phyloP scores from a whole-genome alignment of 2,113 vertebrate species.

The Campylomormyrus tamandua region DNA sequence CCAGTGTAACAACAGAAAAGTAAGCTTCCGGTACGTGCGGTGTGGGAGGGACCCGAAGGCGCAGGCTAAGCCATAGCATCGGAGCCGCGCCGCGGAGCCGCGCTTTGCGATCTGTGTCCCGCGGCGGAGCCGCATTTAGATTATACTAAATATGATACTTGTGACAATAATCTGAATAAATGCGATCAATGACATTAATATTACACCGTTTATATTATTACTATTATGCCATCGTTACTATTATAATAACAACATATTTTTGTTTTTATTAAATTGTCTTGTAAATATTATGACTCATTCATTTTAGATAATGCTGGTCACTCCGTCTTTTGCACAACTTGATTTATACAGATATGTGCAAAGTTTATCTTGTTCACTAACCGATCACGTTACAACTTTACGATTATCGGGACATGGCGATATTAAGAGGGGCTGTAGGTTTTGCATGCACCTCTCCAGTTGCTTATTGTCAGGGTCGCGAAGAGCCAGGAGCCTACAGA shows the following conservation, averaged over 20 bases:
- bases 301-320: background rate
- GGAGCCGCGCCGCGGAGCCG: background rate
- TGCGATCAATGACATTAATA: background rate
- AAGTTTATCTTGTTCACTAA: background rate
- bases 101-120: background rate
- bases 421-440: background rate
- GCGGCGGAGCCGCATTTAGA: background rate
- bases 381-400: background rate
- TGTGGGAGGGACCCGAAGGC: constrained; percentile 31
- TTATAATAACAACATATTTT: background rate
- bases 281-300: background rate
- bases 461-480: background rate
- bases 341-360: background rate
- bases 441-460: background rate
- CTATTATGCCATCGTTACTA: background rate
- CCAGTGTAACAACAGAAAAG: constrained; percentile 73
- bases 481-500: background rate
- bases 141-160: background rate
- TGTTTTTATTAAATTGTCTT: background rate
- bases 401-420: background rate
- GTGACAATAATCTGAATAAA: background rate
- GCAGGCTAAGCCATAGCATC: background rate
- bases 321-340: background rate
- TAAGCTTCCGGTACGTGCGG: constrained; percentile 62
- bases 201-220: background rate